These are phyloP conservation scores for Falco biarmicus DNA, from an alignment of 2,797 vertebrate genomes.

Conservation along the genomic window DNA sequence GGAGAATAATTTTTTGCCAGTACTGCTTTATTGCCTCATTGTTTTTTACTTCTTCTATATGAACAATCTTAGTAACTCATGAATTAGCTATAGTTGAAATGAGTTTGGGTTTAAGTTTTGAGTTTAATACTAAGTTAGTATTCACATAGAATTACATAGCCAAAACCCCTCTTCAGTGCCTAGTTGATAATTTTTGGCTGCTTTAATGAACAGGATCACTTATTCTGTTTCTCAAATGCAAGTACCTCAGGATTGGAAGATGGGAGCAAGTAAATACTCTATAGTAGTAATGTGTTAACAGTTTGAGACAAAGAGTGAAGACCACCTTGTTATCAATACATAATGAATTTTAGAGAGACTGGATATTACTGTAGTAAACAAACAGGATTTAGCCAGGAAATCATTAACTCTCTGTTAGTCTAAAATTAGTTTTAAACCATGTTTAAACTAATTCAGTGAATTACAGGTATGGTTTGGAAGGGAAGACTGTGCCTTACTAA, in stretches of 20 bases:
- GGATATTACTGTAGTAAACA: background rate
- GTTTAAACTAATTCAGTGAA: background rate
- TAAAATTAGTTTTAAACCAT: background rate
- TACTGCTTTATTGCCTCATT: background rate
- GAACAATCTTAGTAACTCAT: background rate
- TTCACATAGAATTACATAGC: background rate
- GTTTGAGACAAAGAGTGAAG: background rate
- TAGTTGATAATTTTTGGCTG: background rate
- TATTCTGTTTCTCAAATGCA: background rate
- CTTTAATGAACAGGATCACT: background rate
- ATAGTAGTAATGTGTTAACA: background rate
- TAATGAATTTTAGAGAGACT: background rate
- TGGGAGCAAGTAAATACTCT: background rate
- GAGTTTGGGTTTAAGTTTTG: background rate
- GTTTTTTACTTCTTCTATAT: background rate
- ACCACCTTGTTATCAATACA: background rate
- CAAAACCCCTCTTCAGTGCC: background rate
- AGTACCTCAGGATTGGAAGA: background rate
- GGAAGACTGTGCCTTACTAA: background rate
- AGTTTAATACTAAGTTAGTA: background rate
- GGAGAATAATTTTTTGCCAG: background rate
- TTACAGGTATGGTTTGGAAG: background rate
- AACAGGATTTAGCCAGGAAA: background rate
- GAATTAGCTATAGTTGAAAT: background rate
- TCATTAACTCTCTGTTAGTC: background rate